Evolutionary conservation across 2,888 invertebrate genomes (phyloP).

Genomic region (Amitus sp.): DNA sequence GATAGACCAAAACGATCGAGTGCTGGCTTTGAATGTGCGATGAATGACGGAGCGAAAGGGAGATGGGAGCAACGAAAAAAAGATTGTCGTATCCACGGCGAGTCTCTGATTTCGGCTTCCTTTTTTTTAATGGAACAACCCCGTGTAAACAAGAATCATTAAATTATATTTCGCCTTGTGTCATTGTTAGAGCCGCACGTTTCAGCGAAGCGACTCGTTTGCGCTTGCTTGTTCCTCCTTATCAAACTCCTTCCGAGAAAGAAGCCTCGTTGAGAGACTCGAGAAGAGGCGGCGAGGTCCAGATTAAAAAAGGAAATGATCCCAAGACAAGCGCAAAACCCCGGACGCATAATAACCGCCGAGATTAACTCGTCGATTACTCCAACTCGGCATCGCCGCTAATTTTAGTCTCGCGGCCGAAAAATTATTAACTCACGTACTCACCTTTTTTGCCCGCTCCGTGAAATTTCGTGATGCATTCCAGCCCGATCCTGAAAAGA

Average conservation of each 20-base stretch:
- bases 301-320: slow-evolving; percentile 36
- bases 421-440: slow-evolving; percentile 1
- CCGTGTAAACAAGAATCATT: slow-evolving; percentile 14
- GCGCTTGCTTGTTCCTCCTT: slow-evolving; percentile 37
- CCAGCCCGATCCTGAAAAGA: too few relatives aligned
- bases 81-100: too few relatives aligned
- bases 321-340: slow-evolving; percentile 43
- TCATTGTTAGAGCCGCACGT: slow-evolving; percentile 31
- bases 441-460: too few relatives aligned
- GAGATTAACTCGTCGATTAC: slow-evolving; percentile 45
- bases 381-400: slow-evolving; percentile 2
- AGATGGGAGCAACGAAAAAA: too few relatives aligned
- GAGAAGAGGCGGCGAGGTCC: slow-evolving; percentile 21
- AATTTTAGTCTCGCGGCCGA: not conserved
- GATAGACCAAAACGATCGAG: too few relatives aligned
- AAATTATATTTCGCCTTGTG: slow-evolving; percentile 20
- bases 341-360: slow-evolving; percentile 23
- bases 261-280: slow-evolving; percentile 41
- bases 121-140: slow-evolving; percentile 7
- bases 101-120: too few relatives aligned
- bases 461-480: too few relatives aligned
- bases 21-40: too few relatives aligned
- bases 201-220: slow-evolving; percentile 20
- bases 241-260: slow-evolving; percentile 53
- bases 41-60: too few relatives aligned